Base-by-base conservation (phyloP, 2,888 invertebrate genomes). In the Drosophila rellima region DNA sequence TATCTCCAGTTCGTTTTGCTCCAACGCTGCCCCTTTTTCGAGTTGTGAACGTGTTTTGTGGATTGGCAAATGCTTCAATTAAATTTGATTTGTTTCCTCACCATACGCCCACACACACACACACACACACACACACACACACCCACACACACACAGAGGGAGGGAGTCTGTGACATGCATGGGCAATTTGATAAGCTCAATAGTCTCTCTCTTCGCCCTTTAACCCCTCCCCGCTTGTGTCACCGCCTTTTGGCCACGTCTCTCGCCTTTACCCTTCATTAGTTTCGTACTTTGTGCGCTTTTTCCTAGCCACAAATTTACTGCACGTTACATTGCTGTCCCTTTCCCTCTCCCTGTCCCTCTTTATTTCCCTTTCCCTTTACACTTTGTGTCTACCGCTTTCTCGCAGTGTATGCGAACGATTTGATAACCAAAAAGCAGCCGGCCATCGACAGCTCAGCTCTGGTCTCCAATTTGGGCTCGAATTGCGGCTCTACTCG, bases 221-320 rank as follows among this genome's bases (percentile, higher is more conserved):
- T 15, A 17, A 5, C 11, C 37, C 17, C 7, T 10, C 1, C 17
- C 11, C 10, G 47, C 17, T 26, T 13, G 3, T 10, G 13, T 29
- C 18, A 3, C 18, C n/a, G n/a, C 18, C 13, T 1, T n/a, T 13
- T 17, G 48, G 15, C 29, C 45, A 40, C 18, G 37, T 57, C 45
- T 29, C 62, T 68, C 60, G 66, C 55, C 79, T 74, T 87, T 74
- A 82, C 85, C 82, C 82, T 64, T 84, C 82, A 83, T 83, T 83
- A 83, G 82, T 78, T 84, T 79, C 61, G 79, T 74, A 76, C 74
- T 87, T 83, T 87, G 86, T 76, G 79, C 79, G 79, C 80, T 78
- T 83, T 87, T 84, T 75, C 71, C 66, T 64, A 42, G 78, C 79
- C 87, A 59, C 82, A 83, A 82, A 86, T 86, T 86, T 80, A 83